These are phyloP conservation scores for Rhizomys pruinosus DNA, from an alignment of 2,113 vertebrate genomes.

Conservation along the genomic window DNA sequence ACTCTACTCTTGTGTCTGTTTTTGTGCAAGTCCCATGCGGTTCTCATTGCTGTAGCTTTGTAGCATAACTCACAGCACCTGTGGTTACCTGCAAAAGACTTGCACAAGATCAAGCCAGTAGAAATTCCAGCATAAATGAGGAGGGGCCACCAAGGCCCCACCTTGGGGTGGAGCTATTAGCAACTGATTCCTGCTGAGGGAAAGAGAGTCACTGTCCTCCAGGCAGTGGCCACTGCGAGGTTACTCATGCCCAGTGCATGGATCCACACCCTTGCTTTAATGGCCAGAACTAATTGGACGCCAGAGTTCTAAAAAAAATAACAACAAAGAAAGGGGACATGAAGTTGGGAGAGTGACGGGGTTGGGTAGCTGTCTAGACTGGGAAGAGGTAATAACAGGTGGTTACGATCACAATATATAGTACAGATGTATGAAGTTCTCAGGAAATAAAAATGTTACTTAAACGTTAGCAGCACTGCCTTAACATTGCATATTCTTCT, in stretches of 20 bases:
- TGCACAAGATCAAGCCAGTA: background rate
- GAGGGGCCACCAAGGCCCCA: background rate
- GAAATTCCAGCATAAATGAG: background rate
- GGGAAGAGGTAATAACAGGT: background rate
- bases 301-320: background rate
- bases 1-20: background rate
- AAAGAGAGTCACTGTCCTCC: background rate
- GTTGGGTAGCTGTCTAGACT: too few species aligned
- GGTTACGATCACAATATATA: background rate
- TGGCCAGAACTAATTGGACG: background rate
- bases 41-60: background rate
- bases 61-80: background rate
- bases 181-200: background rate
- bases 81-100: background rate
- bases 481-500: background rate
- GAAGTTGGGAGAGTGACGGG: background rate
- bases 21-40: background rate
- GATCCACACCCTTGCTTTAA: background rate
- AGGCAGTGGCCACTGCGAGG: background rate
- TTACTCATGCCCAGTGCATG: background rate
- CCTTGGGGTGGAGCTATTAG: background rate
- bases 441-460: background rate
- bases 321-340: background rate
- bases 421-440: background rate
- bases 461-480: background rate